Evolutionary conservation across 2,797 vertebrate species (phyloP), one percentile per base, ranked within the genome.

Genomic region (Glossophaga mutica): DNA sequence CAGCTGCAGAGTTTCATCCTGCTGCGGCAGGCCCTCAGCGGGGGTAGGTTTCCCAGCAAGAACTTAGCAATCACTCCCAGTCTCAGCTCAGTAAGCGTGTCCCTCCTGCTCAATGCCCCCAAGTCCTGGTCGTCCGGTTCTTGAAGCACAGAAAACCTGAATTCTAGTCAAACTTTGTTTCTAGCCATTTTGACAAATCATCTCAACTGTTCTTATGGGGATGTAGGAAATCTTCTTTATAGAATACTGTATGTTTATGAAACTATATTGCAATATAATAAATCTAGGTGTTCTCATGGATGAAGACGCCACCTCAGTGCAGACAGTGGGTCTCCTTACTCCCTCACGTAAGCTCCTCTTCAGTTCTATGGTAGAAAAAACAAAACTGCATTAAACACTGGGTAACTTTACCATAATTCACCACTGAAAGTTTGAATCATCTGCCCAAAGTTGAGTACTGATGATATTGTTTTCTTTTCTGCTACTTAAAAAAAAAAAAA

Each of bases 381-480:
- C 5, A 46, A 86, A 86, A 34, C 37, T 83, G n/a, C n/a, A 1
- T 46, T 39, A 62, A 73, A 57, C 39, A 4, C 15, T 34, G 42
- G 44, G 48, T 29, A n/a, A 67, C 18, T 52, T 67, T 46, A 78
- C 59, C 71, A 34, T 21, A 44, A 48, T 62, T 48, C 11, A 0
- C 62, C 8, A n/a, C 55, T 83, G 52, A 52, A 62, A 77, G 15
- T 46, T 92, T 67, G 55, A 89, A 52, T 57, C 10, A 42, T 74
- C 52, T 83, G 29, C 44, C 39, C 48, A 46, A 55, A 55, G 50
- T 84, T 71, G 19, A 29, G 22, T 59, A 68, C 59, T 62, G 29
- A 70, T 39, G 48, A 77, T 21, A 29, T 42, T 84, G 24, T 76
- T 87, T 88, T 39, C 24, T 91, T 89, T 89, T 76, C 74, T 82